Evolutionary conservation across 2,888 invertebrate species (phyloP).

Genomic region (Acrobasis suavella): DNA sequence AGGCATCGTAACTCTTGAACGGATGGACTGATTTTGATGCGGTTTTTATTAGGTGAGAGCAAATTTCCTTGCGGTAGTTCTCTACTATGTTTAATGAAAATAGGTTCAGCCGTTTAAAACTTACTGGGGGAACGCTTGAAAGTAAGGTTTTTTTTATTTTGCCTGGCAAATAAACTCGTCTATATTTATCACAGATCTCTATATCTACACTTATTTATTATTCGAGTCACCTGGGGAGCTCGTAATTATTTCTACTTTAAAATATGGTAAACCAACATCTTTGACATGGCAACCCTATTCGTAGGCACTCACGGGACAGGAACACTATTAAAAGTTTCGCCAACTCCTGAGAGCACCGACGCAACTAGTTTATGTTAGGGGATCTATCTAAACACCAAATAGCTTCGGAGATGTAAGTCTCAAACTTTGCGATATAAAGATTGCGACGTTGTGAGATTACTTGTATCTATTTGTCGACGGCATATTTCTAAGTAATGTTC

Average conservation of each 20-base stretch:
- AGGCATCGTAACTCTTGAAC: too few species aligned
- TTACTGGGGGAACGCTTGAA: too few species aligned
- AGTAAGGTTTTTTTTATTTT: not conserved
- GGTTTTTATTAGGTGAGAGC: too few species aligned
- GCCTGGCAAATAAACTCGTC: not conserved
- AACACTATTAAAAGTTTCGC: constrained; percentile 77
- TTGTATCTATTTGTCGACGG: constrained; percentile 25
- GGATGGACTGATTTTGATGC: too few species aligned
- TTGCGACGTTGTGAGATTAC: constrained; percentile 29
- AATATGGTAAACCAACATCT: not conserved
- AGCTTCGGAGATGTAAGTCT: constrained; percentile 38
- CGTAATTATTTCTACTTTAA: not conserved
- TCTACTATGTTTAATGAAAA: too few species aligned
- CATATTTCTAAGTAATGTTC: not conserved
- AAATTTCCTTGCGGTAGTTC: too few species aligned
- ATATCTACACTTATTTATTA: too few species aligned
- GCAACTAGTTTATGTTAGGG: constrained; percentile 63
- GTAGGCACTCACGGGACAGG: constrained; percentile 51
- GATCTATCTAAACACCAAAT: constrained; percentile 48
- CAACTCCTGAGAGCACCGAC: constrained; percentile 61
- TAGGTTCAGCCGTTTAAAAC: too few species aligned
- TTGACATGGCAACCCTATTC: constrained; percentile 23
- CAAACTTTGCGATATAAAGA: constrained; percentile 29
- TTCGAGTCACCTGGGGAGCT: too few species aligned
- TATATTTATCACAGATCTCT: too few species aligned